These are phyloP conservation scores for Gymnopithys bicolor DNA, from an alignment of 2,797 vertebrate genomes.

Conservation along the genomic window DNA sequence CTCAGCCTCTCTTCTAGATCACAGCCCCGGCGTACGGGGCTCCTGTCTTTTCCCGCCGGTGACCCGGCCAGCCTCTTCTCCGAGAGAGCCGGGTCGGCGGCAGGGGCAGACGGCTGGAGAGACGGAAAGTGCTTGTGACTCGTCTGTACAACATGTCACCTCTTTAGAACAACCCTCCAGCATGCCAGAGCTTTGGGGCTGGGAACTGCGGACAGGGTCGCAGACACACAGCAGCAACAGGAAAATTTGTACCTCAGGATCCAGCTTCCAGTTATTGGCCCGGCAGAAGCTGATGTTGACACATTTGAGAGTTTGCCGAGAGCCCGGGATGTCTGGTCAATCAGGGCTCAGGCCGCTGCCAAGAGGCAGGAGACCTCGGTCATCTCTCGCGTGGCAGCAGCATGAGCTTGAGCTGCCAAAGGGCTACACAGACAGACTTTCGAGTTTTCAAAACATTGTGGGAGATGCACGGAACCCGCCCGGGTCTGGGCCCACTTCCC, in stretches of 20 bases:
- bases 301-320: background rate
- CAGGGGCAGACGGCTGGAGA: background rate
- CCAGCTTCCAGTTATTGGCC: background rate
- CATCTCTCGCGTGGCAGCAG: slow-evolving; percentile 2
- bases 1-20: background rate
- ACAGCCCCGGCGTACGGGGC: background rate
- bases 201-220: fast-evolving
- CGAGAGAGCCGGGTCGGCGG: no score
- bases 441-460: slow-evolving; percentile 14
- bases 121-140: background rate
- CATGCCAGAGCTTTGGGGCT: background rate
- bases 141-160: background rate
- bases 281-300: background rate
- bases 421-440: background rate
- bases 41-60: background rate
- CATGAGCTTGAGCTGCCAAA: slow-evolving; percentile 14
- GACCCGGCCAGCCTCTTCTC: background rate
- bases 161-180: background rate
- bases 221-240: background rate
- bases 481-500: background rate
- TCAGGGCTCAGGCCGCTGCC: slow-evolving; percentile 1
- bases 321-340: background rate
- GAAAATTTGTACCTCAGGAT: background rate
- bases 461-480: background rate
- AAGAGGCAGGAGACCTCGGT: slow-evolving; percentile 3